Evolutionary conservation across 2,113 vertebrate genomes (phyloP).

Genomic region (Rana temporaria): DNA sequence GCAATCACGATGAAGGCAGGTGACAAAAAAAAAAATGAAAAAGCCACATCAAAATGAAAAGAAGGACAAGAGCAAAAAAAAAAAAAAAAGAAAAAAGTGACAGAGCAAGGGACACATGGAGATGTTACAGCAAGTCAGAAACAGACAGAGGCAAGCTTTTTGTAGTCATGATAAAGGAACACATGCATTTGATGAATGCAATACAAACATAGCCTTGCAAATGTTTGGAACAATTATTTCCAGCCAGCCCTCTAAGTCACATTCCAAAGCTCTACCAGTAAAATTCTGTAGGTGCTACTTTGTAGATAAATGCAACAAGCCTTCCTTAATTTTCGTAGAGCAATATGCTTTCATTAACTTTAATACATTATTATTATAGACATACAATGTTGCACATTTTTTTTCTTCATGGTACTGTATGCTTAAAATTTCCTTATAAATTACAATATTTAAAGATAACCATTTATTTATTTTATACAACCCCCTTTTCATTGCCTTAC

Average conservation of each 20-base stretch:
- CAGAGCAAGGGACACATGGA: slow-evolving; percentile 64
- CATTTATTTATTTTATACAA: no score
- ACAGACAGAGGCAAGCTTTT: slow-evolving; percentile 68
- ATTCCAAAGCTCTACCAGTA: neutral
- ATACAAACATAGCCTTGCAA: slow-evolving; percentile 66
- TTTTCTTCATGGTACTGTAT: no score
- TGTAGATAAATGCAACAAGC: neutral
- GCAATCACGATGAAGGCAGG: slow-evolving; percentile 69
- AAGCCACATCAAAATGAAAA: slow-evolving; percentile 53
- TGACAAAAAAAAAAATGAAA: slow-evolving; percentile 35
- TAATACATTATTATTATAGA: no score
- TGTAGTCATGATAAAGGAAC: slow-evolving; percentile 68
- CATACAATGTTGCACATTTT: no score
- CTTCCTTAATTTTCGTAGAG: no score
- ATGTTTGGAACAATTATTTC: slow-evolving; percentile 36
- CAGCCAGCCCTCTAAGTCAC: slow-evolving; percentile 17
- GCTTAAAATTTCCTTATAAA: no score
- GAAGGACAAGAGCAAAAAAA: slow-evolving; percentile 61
- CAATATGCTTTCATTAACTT: no score
- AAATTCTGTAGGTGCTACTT: neutral
- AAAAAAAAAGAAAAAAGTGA: slow-evolving; percentile 68
- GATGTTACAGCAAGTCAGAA: slow-evolving; percentile 74
- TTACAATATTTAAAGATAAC: no score
- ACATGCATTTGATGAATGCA: slow-evolving; percentile 72
- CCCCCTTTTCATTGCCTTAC: no score